Base-by-base conservation (phyloP, 2,888 invertebrate genomes). In the Halictus ligatus region DNA sequence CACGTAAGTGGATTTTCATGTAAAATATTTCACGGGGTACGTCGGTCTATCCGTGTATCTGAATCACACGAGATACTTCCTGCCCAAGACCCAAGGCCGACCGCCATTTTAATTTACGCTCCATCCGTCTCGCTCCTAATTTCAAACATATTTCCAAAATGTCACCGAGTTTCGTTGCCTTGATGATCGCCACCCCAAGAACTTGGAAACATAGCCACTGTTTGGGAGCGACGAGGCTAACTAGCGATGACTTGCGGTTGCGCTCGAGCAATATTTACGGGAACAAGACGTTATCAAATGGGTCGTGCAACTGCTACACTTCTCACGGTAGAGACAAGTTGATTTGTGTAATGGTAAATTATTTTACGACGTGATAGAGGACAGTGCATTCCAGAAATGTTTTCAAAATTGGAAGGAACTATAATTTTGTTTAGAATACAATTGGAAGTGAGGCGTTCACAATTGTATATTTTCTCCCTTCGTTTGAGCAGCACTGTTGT, bases 1-100 rank as follows among this genome's bases (percentile, higher is more conserved):
- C 88, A 88, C 83, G 81, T 89, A 89, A 89, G 88, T 89, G 88
- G 88, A 88, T 89, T 89, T 89, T 88, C 88, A 89, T 89, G 88
- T 89, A 89, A 86, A 89, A 89, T 89, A 89, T 89, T 89, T 89
- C 81, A 87, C 83, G 79, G 35, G 58, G 79, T 74, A 79, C 75
- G 85, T 87, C 87, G 71, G 78, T 86, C 67, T 78, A 72, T 83
- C 69, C 80, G 40, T 78, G 75, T 80, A 83, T 85, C 80, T 83
- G 86, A 85, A 85, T 86, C 79, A 85, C 76, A 73, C 35, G 35
- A 79, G 86, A 81, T 76, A 60, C 64, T 73, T 78, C 48, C 75
- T 67, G 85, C 43, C 54, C 75, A 80, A 80, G 83, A 67, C 67
- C 74, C 71, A 58, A 71, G 60, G 40, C 74, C 10, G 8, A 0